Evolutionary conservation across 2,888 invertebrate genomes (phyloP).

Genomic region (Pecten maximus): DNA sequence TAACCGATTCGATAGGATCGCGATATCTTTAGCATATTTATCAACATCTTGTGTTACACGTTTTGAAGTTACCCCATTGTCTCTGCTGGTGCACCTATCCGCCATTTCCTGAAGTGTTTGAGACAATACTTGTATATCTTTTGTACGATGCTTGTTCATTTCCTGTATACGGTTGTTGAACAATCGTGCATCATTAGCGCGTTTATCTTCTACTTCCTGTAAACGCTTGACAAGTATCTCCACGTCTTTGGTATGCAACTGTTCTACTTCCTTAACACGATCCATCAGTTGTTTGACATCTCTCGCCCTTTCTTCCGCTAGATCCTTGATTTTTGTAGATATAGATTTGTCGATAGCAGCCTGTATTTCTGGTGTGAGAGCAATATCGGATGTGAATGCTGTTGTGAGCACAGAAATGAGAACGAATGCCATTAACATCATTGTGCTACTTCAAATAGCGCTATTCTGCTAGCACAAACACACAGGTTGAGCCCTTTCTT

Average conservation of each 20-base stretch:
- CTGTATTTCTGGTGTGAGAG: background rate
- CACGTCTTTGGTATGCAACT: background rate
- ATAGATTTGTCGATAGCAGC: background rate
- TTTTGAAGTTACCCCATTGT: background rate
- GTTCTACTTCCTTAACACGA: background rate
- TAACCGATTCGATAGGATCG: background rate
- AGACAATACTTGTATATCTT: background rate
- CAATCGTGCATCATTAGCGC: background rate
- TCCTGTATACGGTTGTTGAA: background rate
- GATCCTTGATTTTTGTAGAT: background rate
- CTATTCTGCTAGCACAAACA: too few relatives aligned
- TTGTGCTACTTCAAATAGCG: background rate
- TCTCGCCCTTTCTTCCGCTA: background rate
- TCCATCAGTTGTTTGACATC: background rate
- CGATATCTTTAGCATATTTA: background rate
- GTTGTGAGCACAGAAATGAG: background rate
- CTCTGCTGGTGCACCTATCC: background rate
- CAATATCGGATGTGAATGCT: background rate
- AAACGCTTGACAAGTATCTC: background rate
- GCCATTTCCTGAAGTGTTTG: background rate
- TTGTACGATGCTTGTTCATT: background rate
- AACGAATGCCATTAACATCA: background rate
- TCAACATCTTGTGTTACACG: background rate
- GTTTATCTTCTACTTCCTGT: background rate
- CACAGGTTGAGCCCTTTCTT: background rate